Percentiles rank a stretch among this genome's conserved stretches.
Conservation (phyloP, 2,888 invertebrate genomes). For the Parapristionchus giblindavisi region DNA sequence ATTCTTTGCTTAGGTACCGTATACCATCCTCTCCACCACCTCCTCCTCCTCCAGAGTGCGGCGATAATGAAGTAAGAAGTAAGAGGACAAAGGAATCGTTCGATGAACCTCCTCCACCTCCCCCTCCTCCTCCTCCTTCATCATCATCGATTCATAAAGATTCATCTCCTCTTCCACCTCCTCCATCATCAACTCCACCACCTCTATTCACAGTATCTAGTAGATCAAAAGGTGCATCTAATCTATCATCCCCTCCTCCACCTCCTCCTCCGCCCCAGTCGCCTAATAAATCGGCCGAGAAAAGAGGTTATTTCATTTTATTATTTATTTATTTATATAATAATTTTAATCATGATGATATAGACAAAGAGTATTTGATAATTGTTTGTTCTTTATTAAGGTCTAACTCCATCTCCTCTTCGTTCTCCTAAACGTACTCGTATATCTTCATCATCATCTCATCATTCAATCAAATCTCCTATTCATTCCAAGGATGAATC, state of each 20-base stretch:
- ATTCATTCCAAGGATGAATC: not conserved
- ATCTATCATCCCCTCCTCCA: conserved; percentile 2
- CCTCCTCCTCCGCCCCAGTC: conserved; percentile 28
- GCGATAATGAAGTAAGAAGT: too few species aligned
- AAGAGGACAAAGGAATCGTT: too few species aligned
- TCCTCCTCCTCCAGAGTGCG: conserved; percentile 19
- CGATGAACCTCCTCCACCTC: too few species aligned
- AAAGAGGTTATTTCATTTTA: not conserved
- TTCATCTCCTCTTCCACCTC: too few species aligned
- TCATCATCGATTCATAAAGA: too few species aligned
- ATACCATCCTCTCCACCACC: conserved; percentile 12
- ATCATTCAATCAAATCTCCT: not conserved
- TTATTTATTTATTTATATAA: not conserved
- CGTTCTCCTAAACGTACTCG: too few species aligned
- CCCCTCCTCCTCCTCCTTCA: too few species aligned
- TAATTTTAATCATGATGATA: not conserved
- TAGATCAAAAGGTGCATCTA: too few species aligned
- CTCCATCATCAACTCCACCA: too few species aligned
- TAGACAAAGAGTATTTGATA: not conserved
- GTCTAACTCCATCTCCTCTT: conserved; percentile 18
- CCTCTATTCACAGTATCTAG: too few species aligned
- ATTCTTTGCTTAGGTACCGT: conserved; percentile 13
- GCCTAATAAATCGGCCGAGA: not conserved
- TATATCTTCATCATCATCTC: too few species aligned
- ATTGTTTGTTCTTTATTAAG: not conserved